phyloP scores from a whole-genome alignment of 2,888 invertebrate species.

The Bombyx huttoni region DNA sequence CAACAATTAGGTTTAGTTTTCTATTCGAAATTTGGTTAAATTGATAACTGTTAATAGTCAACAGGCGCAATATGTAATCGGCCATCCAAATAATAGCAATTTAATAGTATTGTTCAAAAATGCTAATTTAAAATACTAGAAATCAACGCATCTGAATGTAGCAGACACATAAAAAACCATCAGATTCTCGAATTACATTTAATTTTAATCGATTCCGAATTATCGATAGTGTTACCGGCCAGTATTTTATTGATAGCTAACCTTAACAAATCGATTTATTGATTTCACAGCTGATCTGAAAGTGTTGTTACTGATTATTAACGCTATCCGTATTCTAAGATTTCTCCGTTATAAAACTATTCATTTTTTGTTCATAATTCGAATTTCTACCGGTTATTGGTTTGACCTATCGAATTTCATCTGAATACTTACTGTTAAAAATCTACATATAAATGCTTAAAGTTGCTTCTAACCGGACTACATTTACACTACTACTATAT shows the following conservation, averaged over 20 bases:
- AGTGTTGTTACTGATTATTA: conserved; percentile 19
- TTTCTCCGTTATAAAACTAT: conserved; percentile 19
- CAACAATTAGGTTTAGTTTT: no score
- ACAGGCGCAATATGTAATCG: no score
- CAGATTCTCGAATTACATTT: neutral
- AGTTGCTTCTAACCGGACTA: no score
- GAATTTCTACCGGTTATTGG: neutral
- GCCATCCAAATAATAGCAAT: neutral
- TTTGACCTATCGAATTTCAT: neutral
- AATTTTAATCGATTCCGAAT: conserved; percentile 22
- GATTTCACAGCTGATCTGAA: conserved; percentile 34
- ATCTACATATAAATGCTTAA: neutral
- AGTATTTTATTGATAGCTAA: conserved; percentile 20
- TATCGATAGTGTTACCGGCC: conserved; percentile 17
- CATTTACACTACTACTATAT: no score
- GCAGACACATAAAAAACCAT: neutral
- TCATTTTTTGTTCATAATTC: conserved; percentile 5
- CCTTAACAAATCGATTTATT: conserved; percentile 26
- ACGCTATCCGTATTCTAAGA: conserved; percentile 17
- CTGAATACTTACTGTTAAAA: neutral
- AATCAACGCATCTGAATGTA: no score
- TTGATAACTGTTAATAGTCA: no score
- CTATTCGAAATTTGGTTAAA: no score
- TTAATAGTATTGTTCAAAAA: neutral
- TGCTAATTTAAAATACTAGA: neutral